Conservation (phyloP, 1,140 invertebrate species). For the Daktulosphaira vitifoliae region DNA sequence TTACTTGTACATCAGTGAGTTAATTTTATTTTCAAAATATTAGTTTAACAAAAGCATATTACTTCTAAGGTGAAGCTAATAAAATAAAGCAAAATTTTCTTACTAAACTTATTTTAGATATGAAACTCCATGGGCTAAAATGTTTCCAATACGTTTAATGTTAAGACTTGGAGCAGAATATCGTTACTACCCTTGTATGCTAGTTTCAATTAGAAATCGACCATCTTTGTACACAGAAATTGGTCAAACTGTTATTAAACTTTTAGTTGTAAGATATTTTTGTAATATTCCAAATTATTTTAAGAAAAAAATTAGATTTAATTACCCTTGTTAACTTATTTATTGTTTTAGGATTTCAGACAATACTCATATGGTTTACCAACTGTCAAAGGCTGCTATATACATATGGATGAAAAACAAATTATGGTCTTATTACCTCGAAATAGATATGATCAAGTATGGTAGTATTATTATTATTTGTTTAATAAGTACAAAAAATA, state of each 20-base stretch:
- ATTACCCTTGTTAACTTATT: not conserved
- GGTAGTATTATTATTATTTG: no score
- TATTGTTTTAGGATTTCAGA: conserved; percentile 60
- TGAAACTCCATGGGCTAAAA: conserved; percentile 79
- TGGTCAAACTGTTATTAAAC: conserved; percentile 83
- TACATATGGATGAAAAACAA: conserved; percentile 77
- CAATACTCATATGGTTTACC: conserved; percentile 79
- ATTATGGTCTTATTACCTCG: conserved; percentile 69
- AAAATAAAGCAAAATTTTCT: no score
- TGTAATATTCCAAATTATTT: not conserved
- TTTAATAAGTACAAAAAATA: no score
- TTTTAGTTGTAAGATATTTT: conserved; percentile 55
- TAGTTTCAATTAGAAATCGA: conserved; percentile 69
- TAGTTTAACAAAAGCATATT: no score
- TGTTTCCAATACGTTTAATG: conserved; percentile 69
- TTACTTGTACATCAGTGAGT: conserved; percentile 68
- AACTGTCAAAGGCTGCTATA: conserved; percentile 63
- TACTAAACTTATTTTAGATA: no score
- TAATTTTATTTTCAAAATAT: conserved; percentile 22
- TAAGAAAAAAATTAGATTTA: not conserved
- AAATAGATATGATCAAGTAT: conserved; percentile 71
- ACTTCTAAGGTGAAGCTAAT: no score
- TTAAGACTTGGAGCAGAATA: conserved; percentile 76
- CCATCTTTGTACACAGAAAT: conserved; percentile 80
- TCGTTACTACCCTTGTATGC: conserved; percentile 77